Percentiles rank a stretch among this genome's conserved stretches.
Conservation (phyloP, 1,140 invertebrate species). For the Xylocopa sonorina region DNA sequence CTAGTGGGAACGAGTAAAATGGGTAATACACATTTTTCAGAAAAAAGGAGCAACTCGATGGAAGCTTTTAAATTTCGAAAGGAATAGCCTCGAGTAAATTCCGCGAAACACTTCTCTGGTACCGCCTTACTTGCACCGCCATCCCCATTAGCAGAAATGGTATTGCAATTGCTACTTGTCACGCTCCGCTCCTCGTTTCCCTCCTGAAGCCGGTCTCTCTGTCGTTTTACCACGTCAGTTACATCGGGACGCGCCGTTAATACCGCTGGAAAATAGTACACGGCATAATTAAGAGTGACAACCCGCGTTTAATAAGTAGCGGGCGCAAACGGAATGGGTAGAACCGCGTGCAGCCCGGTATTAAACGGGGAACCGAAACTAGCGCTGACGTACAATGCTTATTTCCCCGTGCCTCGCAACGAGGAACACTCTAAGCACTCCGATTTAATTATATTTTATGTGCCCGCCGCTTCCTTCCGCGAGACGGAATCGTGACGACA, state of each 20-base stretch:
- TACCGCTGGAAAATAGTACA: neutral
- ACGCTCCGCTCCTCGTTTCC: neutral
- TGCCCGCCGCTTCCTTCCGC: neutral
- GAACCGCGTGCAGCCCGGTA: constrained; percentile 1
- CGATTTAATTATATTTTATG: neutral
- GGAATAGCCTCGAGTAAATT: neutral
- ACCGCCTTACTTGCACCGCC: neutral
- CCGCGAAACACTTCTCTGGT: neutral
- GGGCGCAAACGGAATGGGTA: neutral
- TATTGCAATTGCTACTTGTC: neutral
- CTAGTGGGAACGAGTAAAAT: neutral
- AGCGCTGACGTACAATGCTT: neutral
- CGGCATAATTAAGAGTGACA: constrained; percentile 28
- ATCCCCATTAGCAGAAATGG: neutral
- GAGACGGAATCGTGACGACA: neutral
- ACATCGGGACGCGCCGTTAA: neutral
- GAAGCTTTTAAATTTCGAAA: neutral
- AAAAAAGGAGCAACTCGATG: no score
- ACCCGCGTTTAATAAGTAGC: constrained; percentile 19
- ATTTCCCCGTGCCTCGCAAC: neutral
- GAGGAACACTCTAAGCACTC: neutral
- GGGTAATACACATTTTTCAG: no score
- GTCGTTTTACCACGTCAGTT: neutral
- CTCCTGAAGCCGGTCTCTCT: neutral
- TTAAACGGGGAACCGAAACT: constrained; percentile 1